Conservation (phyloP, 2,797 vertebrate species). For the Catharus ustulatus region DNA sequence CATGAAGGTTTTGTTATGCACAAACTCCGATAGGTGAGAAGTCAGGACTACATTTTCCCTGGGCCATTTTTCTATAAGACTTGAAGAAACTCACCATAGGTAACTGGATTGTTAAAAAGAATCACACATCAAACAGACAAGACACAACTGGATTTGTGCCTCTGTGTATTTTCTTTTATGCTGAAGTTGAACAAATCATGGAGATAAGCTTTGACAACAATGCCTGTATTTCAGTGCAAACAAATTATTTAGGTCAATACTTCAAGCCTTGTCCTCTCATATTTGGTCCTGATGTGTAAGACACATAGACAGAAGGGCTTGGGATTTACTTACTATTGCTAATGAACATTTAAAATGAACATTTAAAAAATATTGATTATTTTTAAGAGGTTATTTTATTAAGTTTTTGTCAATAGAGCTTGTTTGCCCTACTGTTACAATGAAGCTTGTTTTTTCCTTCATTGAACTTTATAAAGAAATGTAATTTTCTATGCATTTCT, state of each 20-base stretch:
- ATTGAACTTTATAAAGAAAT: background rate
- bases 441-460: background rate
- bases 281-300: background rate
- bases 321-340: background rate
- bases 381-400: background rate
- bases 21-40: background rate
- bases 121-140: background rate
- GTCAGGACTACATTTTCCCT: background rate
- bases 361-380: background rate
- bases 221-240: background rate
- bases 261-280: background rate
- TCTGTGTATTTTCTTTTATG: background rate
- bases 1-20: background rate
- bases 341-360: background rate
- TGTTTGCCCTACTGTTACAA: background rate
- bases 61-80: background rate
- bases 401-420: background rate
- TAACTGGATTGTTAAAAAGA: background rate
- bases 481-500: background rate
- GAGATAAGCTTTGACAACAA: background rate
- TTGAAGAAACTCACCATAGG: background rate
- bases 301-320: background rate
- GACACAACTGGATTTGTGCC: background rate
- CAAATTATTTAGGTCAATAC: background rate
- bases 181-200: background rate